phyloP scores from a whole-genome alignment of 2,797 vertebrate species.

The Naso thynnoides region DNA sequence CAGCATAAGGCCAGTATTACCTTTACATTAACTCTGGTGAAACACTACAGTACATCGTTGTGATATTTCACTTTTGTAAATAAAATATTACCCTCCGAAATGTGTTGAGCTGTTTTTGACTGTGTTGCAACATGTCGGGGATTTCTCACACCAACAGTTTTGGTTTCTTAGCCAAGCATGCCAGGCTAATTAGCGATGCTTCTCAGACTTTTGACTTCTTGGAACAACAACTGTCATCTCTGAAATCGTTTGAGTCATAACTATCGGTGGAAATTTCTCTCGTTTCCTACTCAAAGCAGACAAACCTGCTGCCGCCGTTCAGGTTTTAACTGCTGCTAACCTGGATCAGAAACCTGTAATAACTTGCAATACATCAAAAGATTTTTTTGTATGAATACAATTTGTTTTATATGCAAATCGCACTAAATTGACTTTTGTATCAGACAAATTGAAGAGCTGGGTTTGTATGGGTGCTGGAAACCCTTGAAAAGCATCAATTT shows the following conservation, averaged over 20 bases:
- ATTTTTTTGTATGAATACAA: background rate
- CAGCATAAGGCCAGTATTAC: slow-evolving; percentile 66
- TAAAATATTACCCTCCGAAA: slow-evolving; percentile 54
- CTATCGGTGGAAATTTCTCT: background rate
- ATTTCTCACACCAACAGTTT: background rate
- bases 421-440: background rate
- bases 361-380: background rate
- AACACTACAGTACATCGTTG: slow-evolving; percentile 83
- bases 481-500: too few relatives aligned
- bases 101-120: background rate
- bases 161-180: too few relatives aligned
- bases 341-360: background rate
- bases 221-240: background rate
- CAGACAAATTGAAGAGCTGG: background rate
- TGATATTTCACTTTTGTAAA: slow-evolving; percentile 74
- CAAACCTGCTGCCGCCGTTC: slow-evolving; percentile 18
- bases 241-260: background rate
- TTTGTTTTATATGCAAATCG: background rate
- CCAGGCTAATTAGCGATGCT: too few relatives aligned
- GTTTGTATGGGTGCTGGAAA: too few relatives aligned
- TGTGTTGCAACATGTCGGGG: background rate
- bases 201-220: too few relatives aligned
- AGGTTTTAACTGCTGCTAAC: background rate
- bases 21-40: slow-evolving; percentile 55
- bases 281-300: background rate